Base-by-base conservation (phyloP, 2,888 invertebrate species). In the Lithophane leautieri region DNA sequence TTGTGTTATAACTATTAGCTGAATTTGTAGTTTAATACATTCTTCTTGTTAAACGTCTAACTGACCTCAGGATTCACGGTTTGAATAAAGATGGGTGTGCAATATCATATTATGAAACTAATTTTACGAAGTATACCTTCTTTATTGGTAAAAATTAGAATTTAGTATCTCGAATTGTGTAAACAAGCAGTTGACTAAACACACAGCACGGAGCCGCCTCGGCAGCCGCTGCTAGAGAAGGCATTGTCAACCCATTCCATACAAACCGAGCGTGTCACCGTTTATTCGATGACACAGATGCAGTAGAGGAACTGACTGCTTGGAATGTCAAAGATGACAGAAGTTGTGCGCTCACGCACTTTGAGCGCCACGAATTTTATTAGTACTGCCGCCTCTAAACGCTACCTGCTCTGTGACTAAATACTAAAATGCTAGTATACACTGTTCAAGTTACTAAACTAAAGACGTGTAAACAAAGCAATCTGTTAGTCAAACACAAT, bases 1-100 rank as follows among this genome's bases (percentile, higher is more conserved):
- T 87, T 83, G 76, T 82, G 79, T 86, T 85, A 78, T 79, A 69
- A 79, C 66, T 76, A 78, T 81, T 87, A 87, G 87, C 88, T 70
- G 75, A 87, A 87, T 83, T 87, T 78, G 77, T 86, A 86, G 86
- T 73, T 75, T 78, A 73, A 76, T 70, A 63, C 71, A 76, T 76
- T 76, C 62, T 70, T 81, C 75, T 79, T 80, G 62, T 70, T 61
- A 54, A 76, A 78, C 58, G 58, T 87, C 75, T 63, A 56, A 73
- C 40, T 73, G 34, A 75, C 76, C 14, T 72, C 81, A 79, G 84
- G 86, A 68, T 77, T 67, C 44, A 58, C 67, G 73, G 71, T 50
- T 69, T 60, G 25, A 56, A 56, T 44, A 54, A 22, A 11, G 78
- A 83, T 83, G 80, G 73, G 76, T 78, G 67, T 67, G 34, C 75